Evolutionary conservation across 2,113 vertebrate species (phyloP).

Genomic region (Orycteropus afer): DNA sequence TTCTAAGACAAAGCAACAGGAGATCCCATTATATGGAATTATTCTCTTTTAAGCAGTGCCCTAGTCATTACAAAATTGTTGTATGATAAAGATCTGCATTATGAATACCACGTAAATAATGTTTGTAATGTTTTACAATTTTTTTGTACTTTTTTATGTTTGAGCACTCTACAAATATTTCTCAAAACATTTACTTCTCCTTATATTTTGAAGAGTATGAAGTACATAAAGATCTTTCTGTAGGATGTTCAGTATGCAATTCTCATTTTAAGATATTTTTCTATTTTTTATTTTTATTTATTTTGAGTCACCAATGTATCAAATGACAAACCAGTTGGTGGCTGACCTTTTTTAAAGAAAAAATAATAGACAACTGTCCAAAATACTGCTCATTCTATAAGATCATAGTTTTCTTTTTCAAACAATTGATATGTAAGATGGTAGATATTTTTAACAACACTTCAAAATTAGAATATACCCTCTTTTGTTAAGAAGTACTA

Average conservation of each 20-base stretch:
- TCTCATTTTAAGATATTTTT: slow-evolving; percentile 74
- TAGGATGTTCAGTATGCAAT: slow-evolving; percentile 65
- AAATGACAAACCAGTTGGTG: slow-evolving; percentile 74
- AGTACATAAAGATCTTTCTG: slow-evolving; percentile 73
- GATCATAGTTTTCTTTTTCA: slow-evolving; percentile 58
- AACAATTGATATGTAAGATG: slow-evolving; percentile 44
- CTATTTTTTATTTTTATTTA: slow-evolving; percentile 65
- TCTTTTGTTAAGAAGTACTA: slow-evolving; percentile 42
- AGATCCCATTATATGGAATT: slow-evolving; percentile 42
- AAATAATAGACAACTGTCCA: slow-evolving; percentile 71
- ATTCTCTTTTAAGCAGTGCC: slow-evolving; percentile 42
- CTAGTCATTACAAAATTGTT: slow-evolving; percentile 71
- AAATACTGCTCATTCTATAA: slow-evolving; percentile 73
- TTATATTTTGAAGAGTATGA: slow-evolving; percentile 72
- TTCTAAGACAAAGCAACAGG: slow-evolving; percentile 49
- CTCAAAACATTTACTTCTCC: slow-evolving; percentile 68
- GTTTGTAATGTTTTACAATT: slow-evolving; percentile 73
- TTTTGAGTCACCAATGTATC: slow-evolving; percentile 67
- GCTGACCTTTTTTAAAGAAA: slow-evolving; percentile 79
- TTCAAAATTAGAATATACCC: not conserved
- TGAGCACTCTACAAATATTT: slow-evolving; percentile 63
- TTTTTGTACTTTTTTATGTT: slow-evolving; percentile 66
- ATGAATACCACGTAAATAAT: slow-evolving; percentile 74
- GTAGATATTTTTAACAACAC: slow-evolving; percentile 28
- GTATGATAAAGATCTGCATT: slow-evolving; percentile 70